A percentile compares a stretch with the other conserved stretches of the same genome.
Conservation (phyloP, 2,113 vertebrate genomes). For the Coregonus clupeaformis region DNA sequence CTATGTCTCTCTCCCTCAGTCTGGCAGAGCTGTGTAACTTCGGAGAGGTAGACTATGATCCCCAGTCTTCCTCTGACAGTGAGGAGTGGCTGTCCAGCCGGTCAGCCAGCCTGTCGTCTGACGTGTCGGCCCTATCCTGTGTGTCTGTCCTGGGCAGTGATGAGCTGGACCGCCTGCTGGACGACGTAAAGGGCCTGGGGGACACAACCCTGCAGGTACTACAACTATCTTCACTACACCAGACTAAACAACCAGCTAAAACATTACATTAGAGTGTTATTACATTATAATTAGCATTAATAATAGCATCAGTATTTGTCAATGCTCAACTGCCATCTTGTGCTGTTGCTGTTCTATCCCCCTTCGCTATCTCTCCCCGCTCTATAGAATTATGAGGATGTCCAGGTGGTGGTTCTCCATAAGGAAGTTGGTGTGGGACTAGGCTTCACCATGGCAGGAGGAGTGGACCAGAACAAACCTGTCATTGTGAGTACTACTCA, state of each 20-base stretch:
- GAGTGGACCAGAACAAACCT: constrained; percentile 77
- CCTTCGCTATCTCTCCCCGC: background rate
- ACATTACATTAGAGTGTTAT: too few species aligned
- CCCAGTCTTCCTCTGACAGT: constrained; percentile 47
- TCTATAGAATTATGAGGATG: constrained; percentile 67
- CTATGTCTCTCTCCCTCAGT: constrained; percentile 41
- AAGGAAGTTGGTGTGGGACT: constrained; percentile 76
- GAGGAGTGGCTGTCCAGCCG: constrained; percentile 39
- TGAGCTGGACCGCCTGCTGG: constrained; percentile 73
- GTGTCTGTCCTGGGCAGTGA: constrained; percentile 74
- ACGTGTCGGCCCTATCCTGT: constrained; percentile 69
- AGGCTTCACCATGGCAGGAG: constrained; percentile 79
- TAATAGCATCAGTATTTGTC: too few species aligned
- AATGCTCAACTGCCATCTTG: background rate
- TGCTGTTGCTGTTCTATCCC: background rate
- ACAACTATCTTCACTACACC: background rate
- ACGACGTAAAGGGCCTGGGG: constrained; percentile 70
- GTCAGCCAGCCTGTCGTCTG: constrained; percentile 70
- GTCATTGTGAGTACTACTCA: constrained; percentile 68
- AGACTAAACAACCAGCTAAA: too few species aligned
- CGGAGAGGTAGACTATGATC: constrained; percentile 62
- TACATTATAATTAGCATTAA: too few species aligned
- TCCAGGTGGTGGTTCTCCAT: constrained; percentile 80
- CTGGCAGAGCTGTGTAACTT: constrained; percentile 73
- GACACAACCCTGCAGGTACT: constrained; percentile 68